Base-by-base conservation (phyloP, 2,113 vertebrate species). In the Oreotrochilus melanogaster region DNA sequence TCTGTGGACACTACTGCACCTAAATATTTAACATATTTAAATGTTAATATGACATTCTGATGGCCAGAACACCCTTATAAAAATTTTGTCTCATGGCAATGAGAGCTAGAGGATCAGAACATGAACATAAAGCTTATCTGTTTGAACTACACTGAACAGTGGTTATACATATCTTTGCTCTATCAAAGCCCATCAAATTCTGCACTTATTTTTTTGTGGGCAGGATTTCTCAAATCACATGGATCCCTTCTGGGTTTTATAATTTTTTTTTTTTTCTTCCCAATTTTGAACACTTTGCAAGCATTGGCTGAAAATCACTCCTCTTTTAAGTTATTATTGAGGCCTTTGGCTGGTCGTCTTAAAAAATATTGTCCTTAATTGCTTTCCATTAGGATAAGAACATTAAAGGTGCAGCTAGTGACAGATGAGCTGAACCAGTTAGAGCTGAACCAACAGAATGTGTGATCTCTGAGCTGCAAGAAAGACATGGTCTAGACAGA, bases 331-430 rank as follows among this genome's bases (percentile, higher is more conserved):
- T 18, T 67, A 61, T 58, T 88, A 89, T 88, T 18, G 31, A 60
- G 4, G 4, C 57, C 31, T 91, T 89, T 47, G 27, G 37, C 39
- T 75, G 35, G 18, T 58, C 31, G 37, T 91, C 33, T 89, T 76
- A 22, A 73, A 82, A 93, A 43, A 73, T 58, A 39, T 69, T 95
- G 50, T 22, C 51, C 54, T 81, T 93, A 89, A 91, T 91, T 97
- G 28, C 31, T 92, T 94, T 89, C 74, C 62, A 83, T 94, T 86
- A 88, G 31, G 13, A 75, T 64, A 65, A 45, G 45, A 82, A 54
- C 85, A 73, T 88, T 94, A 93, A 88, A 93, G 58, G 47, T 79
- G 58, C 31, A 48, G 56, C 28, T 66, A 73, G 66, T 65, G 71
- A 73, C 31, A 89, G 67, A 9, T 0, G 0, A n/a, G n/a, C n/a